Evolutionary conservation across 2,113 vertebrate species (phyloP), one percentile per base, ranked within the genome.

Genomic region (Rhinopomastus cyanomelas): DNA sequence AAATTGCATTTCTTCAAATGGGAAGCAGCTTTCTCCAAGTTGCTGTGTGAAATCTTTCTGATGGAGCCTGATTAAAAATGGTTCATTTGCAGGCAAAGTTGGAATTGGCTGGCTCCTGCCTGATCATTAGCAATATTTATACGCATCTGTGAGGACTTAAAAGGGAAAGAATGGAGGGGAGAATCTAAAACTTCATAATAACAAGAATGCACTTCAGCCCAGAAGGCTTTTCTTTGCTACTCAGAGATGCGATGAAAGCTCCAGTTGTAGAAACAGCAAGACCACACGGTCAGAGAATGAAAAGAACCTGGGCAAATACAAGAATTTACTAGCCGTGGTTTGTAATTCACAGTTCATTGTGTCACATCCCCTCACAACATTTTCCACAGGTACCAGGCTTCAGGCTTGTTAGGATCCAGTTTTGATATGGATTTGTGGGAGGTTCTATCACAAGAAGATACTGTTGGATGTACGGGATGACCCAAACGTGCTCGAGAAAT

Each of bases 61-160:
- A 78, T 18, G 71, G 48, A 92, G 81, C n/a, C 42, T 85, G 68
- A 77, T 67, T 91, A 77, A 92, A 94, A 94, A 92, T 52, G 51
- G 34, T 91, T 92, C 72, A 92, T 89, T 93, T 93, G 65, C 49
- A 71, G 89, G 42, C 81, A 76, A 87, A n/a, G 87, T 19, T 89
- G 68, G 83, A 91, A 56, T 93, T 94, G 93, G 91, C 93, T 89
- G 68, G 48, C 72, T 91, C 32, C 68, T 83, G 81, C 29, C 75
- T 91, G 87, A 67, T 93, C 53, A 94, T 91, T 88, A 87, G 72
- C 30, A 92, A 94, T 87, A 94, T 87, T 95, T 95, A 87, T 89
- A 89, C 71, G 57, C 79, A 80, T 92, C 36, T 74, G 60, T 69
- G 82, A 89, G 56, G 90, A 62, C 88, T 94, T 89, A 74, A 59